Evolutionary conservation across 2,888 invertebrate species (phyloP), one percentile per base, ranked within the genome.

Genomic region (Petrolisthes cinctipes): DNA sequence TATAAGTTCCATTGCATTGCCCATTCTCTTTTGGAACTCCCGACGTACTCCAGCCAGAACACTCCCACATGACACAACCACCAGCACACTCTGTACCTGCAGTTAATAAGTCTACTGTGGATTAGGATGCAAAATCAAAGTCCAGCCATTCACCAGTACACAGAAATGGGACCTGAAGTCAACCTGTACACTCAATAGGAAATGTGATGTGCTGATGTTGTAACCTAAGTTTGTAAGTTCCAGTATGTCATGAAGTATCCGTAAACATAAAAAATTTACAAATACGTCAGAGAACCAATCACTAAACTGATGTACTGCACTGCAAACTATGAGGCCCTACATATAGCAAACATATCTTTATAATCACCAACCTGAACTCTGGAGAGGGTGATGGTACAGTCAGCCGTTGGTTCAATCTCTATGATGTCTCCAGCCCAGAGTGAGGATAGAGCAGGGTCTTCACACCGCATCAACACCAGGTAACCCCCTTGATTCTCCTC

Each of bases 381-480:
- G 51, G 90, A 88, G n/a, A 94, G 92, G 56, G 93, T 93, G 82
- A 93, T 93, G 79, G 93, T 92, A 6, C 93, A 93, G 89, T 94
- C 93, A n/a, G 93, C 93, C 6, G 93, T 93, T 0, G 93, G 93
- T 86, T 93, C 93, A 23, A 94, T 92, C 75, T 91, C 91, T 20
- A 93, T 92, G 56, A 91, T 92, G 82, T 91, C 90, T 14, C 93
- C 93, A 3, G 90, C 87, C 93, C 93, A 93, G 5, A 83, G 82
- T 17, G 73, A 37, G 53, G 84, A 80, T 37, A 85, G 78, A 78
- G 83, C 83, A 20, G 37, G 76, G 23, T 90, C 88, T 66, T 90
- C 66, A 20, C 89, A 92, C 56, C 90, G 89, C 86, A 93, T 91
- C 91, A 93, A 92, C 81, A 93, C 91, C 81, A 93, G 91, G 91